Percentiles rank a stretch among this genome's conserved stretches.
Conservation (phyloP, 2,113 vertebrate species). For the Shinisaurus crocodilurus region DNA sequence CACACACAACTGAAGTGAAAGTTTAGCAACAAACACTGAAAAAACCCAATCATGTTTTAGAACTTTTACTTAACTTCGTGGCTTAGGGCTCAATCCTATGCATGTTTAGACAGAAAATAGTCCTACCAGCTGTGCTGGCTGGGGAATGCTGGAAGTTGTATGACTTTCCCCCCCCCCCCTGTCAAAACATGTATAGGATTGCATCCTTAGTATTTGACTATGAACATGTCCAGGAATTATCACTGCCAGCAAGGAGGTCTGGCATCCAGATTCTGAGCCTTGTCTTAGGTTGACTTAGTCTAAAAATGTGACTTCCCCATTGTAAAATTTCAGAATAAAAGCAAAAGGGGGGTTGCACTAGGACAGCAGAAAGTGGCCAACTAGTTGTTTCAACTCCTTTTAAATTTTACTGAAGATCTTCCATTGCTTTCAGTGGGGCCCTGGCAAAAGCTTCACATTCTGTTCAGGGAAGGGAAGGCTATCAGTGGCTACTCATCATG, state of each 20-base stretch:
- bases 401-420: not conserved
- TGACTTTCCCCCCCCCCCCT: too few relatives aligned
- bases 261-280: constrained; percentile 42
- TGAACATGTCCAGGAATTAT: not conserved
- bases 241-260: not conserved
- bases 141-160: too few relatives aligned
- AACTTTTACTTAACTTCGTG: not conserved
- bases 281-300: constrained; percentile 42
- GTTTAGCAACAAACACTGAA: not conserved
- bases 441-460: not conserved
- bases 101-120: too few relatives aligned
- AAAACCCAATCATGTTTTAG: not conserved
- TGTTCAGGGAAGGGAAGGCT: too few relatives aligned
- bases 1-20: not conserved
- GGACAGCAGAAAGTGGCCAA: not conserved
- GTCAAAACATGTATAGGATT: too few relatives aligned
- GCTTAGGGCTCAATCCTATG: not conserved
- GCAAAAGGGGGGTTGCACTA: constrained; percentile 9
- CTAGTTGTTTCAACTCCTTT: not conserved
- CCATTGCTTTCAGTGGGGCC: too few relatives aligned
- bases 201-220: not conserved
- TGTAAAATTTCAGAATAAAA: not conserved
- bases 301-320: constrained; percentile 14
- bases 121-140: too few relatives aligned
- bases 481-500: too few relatives aligned